phyloP scores from a whole-genome alignment of 2,888 invertebrate genomes.

The Globia sparganii region DNA sequence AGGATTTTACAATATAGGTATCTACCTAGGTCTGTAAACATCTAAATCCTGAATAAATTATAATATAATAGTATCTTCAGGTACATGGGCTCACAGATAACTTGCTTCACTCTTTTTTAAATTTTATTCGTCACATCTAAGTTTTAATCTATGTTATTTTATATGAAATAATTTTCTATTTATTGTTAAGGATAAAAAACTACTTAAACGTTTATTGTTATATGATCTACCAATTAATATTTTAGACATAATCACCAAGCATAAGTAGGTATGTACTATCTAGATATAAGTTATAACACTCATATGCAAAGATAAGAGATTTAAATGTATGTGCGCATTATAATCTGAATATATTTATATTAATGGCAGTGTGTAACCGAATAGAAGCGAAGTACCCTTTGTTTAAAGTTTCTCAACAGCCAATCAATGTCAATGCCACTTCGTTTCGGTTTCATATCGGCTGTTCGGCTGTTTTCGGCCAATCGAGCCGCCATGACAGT shows the following conservation, averaged over 20 bases:
- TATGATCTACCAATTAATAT: background rate
- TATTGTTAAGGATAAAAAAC: no score
- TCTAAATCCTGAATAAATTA: conserved; percentile 14
- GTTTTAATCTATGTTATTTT: background rate
- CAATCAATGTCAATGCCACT: conserved; percentile 87
- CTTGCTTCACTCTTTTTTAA: background rate
- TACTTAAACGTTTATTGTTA: background rate
- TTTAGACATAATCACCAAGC: background rate
- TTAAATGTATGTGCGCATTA: conserved; percentile 33
- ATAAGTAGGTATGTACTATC: background rate
- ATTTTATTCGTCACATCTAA: background rate
- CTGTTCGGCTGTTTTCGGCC: conserved; percentile 77
- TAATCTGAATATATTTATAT: conserved; percentile 50
- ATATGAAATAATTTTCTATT: background rate
- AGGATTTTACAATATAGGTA: background rate
- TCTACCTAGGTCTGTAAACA: background rate
- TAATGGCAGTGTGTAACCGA: conserved; percentile 33
- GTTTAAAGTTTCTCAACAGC: conserved; percentile 75
- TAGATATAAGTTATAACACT: background rate
- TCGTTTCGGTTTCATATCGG: conserved; percentile 76
- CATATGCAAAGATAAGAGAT: conserved; percentile 27
- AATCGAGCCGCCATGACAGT: conserved; percentile 85
- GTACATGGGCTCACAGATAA: background rate
- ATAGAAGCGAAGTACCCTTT: conserved; percentile 66
- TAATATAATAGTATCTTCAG: background rate